Evolutionary conservation across 1,140 invertebrate species (phyloP).

Genomic region (Whitmania pigra): DNA sequence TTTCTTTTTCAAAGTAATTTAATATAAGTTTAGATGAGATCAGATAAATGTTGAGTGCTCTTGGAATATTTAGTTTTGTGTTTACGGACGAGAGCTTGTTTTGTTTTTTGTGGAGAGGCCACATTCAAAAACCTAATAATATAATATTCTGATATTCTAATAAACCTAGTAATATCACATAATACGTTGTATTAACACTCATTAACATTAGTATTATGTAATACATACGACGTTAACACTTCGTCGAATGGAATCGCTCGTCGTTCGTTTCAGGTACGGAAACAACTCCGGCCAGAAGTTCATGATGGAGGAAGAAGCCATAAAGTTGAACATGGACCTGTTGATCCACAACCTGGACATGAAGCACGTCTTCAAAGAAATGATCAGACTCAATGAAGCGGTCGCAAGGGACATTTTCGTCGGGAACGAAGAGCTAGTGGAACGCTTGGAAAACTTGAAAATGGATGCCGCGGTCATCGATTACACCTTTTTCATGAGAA

Average conservation of each 20-base stretch:
- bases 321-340: neutral
- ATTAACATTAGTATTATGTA: too few relatives aligned
- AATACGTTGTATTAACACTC: too few relatives aligned
- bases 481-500: slow-evolving; percentile 3
- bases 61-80: too few relatives aligned
- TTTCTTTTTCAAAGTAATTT: neutral
- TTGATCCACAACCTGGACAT: neutral
- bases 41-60: neutral
- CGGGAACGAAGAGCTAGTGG: slow-evolving; percentile 11
- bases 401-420: neutral
- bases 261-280: neutral
- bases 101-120: too few relatives aligned
- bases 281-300: neutral
- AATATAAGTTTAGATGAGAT: neutral
- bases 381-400: neutral
- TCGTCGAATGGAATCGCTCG: neutral
- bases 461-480: slow-evolving; percentile 13
- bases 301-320: neutral
- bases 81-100: too few relatives aligned
- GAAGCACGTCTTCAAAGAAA: neutral
- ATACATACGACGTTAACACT: too few relatives aligned
- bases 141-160: too few relatives aligned
- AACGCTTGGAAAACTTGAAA: neutral
- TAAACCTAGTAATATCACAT: too few relatives aligned
- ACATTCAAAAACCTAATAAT: too few relatives aligned